Evolutionary conservation across 2,113 vertebrate species (phyloP).

Genomic region (Dermatemys mawii): DNA sequence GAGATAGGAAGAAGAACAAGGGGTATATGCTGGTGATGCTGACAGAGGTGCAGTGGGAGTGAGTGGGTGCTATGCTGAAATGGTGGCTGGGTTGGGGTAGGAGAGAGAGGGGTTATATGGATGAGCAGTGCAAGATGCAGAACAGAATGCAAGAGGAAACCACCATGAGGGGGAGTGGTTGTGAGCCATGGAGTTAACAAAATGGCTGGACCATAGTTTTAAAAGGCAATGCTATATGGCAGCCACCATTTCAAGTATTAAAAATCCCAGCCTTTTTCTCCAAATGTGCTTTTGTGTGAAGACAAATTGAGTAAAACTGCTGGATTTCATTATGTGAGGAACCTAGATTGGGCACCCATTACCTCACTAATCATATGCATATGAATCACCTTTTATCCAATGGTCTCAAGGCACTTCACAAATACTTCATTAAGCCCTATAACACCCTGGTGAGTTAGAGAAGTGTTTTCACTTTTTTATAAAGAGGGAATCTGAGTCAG

Average conservation of each 20-base stretch:
- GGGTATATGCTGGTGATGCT: accelerated
- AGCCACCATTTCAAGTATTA: not conserved
- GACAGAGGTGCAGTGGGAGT: not conserved
- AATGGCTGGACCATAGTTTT: not conserved
- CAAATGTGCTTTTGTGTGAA: not conserved
- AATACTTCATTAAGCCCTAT: not conserved
- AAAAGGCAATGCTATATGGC: no score
- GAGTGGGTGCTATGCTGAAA: accelerated
- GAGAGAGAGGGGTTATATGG: not conserved
- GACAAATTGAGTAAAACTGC: not conserved
- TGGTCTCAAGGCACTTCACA: not conserved
- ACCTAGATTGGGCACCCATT: not conserved
- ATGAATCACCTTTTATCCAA: not conserved
- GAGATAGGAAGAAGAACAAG: accelerated
- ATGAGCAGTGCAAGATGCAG: not conserved
- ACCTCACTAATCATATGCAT: not conserved
- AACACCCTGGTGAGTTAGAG: not conserved
- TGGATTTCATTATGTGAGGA: not conserved
- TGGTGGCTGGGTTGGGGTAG: not conserved
- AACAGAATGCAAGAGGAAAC: not conserved
- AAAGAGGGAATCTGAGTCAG: not conserved
- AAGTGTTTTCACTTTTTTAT: not conserved
- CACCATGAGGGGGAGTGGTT: not conserved
- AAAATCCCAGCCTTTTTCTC: not conserved
- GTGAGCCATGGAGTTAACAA: not conserved